These are phyloP conservation scores for Larimichthys polyactis DNA, from an alignment of 2,113 vertebrate species.

Conservation along the genomic window DNA sequence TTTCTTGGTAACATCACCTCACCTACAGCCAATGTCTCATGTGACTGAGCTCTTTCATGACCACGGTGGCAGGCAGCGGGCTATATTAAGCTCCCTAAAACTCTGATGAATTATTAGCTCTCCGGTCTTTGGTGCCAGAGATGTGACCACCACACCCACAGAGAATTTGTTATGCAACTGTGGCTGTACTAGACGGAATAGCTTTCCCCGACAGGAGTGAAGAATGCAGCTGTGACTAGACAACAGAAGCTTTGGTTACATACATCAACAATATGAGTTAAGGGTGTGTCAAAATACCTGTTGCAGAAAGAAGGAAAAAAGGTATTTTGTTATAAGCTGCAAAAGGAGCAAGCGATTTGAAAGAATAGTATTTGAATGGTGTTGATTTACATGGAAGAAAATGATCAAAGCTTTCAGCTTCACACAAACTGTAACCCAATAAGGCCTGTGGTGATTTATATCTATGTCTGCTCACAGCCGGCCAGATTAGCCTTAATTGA, in stretches of 20 bases:
- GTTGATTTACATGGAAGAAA: constrained; percentile 22
- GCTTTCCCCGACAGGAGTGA: constrained; percentile 16
- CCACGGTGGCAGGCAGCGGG: constrained; percentile 15
- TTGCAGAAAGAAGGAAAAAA: constrained; percentile 6
- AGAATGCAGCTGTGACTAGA: constrained; percentile 11
- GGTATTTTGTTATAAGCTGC: no score
- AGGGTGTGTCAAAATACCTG: constrained; percentile 7
- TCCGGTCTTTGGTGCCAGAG: constrained; percentile 2
- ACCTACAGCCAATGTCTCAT: constrained; percentile 7
- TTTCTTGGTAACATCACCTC: constrained; percentile 32
- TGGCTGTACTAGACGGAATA: constrained; percentile 50
- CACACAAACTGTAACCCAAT: constrained; percentile 44
- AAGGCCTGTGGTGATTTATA: constrained; percentile 10
- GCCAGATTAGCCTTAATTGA: constrained; percentile 29
- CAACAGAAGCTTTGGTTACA: not conserved
- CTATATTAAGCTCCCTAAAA: constrained; percentile 28
- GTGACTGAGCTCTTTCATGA: constrained; percentile 17
- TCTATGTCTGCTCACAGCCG: constrained; percentile 18
- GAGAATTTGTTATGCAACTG: constrained; percentile 39
- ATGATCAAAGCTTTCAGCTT: constrained; percentile 30
- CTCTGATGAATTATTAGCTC: constrained; percentile 45
- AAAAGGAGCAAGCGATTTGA: not conserved
- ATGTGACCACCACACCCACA: constrained; percentile 17
- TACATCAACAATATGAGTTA: not conserved
- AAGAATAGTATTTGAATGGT: constrained; percentile 15